Evolutionary conservation across 2,113 vertebrate species (phyloP).

Genomic region (Periophthalmodon schlosseri): DNA sequence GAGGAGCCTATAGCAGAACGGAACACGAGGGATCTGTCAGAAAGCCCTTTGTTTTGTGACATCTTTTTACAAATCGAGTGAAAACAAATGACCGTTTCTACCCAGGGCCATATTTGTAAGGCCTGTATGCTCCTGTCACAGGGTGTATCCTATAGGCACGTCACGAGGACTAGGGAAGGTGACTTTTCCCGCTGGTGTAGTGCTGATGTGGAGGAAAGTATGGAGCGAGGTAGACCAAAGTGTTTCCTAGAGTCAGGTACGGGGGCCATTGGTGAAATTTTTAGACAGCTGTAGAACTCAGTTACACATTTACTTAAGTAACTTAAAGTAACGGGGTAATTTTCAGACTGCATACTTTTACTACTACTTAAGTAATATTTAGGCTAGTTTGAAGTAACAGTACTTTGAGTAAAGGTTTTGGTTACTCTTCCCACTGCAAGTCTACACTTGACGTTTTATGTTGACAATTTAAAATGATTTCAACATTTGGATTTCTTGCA

Average conservation of each 20-base stretch:
- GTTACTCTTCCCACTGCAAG: no score
- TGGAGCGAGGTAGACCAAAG: not conserved
- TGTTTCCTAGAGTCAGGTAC: not conserved
- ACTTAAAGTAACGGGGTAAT: no score
- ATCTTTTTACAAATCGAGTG: constrained; percentile 4
- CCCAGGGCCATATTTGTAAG: constrained; percentile 1
- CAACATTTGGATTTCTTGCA: no score
- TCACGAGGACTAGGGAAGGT: not conserved
- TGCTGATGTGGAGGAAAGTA: not conserved
- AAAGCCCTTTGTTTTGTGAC: constrained; percentile 6
- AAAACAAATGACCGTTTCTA: constrained; percentile 5
- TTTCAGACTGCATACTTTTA: no score
- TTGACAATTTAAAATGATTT: no score
- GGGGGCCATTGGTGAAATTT: not conserved
- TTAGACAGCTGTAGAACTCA: no score
- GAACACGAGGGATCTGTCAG: not conserved
- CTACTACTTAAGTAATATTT: no score
- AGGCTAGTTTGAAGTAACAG: no score
- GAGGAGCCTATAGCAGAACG: not conserved
- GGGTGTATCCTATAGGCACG: not conserved
- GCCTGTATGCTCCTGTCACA: not conserved
- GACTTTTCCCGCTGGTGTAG: not conserved
- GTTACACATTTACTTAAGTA: no score
- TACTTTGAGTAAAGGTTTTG: no score
- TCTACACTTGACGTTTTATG: no score